phyloP scores from a whole-genome alignment of 2,113 vertebrate species.

The Lucifuga dentata region DNA sequence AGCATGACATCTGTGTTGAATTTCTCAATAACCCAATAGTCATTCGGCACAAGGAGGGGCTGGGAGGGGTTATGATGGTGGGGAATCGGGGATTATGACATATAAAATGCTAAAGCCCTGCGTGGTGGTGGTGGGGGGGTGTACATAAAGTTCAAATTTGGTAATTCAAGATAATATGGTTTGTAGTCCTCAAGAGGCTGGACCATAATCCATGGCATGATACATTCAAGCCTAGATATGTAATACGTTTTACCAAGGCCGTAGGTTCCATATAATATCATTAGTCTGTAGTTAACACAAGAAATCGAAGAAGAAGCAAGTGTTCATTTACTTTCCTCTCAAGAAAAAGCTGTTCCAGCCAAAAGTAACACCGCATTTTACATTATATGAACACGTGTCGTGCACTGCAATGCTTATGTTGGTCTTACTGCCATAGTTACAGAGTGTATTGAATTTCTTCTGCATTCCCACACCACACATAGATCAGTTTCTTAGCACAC shows the following conservation, averaged over 20 bases:
- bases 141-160: conserved; percentile 86
- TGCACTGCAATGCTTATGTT: conserved; percentile 51
- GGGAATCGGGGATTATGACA: conserved; percentile 85
- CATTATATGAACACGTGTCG: conserved; percentile 68
- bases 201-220: conserved; percentile 85
- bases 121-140: conserved; percentile 77
- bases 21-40: conserved; percentile 89
- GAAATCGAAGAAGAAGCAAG: conserved; percentile 78
- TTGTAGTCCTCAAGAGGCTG: conserved; percentile 87
- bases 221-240: conserved; percentile 86
- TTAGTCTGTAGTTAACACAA: conserved; percentile 81
- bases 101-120: conserved; percentile 88
- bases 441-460: conserved; percentile 58
- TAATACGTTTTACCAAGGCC: conserved; percentile 87
- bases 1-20: conserved; percentile 90
- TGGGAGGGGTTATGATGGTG: conserved; percentile 55
- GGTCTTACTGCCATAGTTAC: conserved; percentile 63
- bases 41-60: conserved; percentile 74
- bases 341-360: conserved; percentile 68
- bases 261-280: conserved; percentile 85
- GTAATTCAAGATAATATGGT: conserved; percentile 88
- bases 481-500: conserved; percentile 29
- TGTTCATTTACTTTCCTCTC: conserved; percentile 65
- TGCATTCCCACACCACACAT: conserved; percentile 43
- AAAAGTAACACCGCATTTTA: conserved; percentile 71